Evolutionary conservation across 2,113 vertebrate species (phyloP), one percentile per base, ranked within the genome.

Genomic region (Verasper variegatus): DNA sequence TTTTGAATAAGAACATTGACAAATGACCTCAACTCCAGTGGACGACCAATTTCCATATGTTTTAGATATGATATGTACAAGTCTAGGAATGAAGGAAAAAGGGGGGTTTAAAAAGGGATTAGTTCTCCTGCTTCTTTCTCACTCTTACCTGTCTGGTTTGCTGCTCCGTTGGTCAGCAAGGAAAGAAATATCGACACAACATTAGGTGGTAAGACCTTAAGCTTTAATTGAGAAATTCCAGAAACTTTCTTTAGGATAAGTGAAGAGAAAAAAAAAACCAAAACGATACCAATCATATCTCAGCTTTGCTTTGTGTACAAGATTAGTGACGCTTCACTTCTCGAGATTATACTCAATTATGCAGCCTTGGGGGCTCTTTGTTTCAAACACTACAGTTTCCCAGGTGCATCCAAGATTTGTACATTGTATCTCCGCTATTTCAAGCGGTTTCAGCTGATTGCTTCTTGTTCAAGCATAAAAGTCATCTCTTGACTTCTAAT

Each of bases 91-190:
- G 4, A 60, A 27, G 20, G 17, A 17, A 17, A 49, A 31, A 31
- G 31, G 31, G 31, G 31, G 6, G 24, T 17, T 62, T 79, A 15
- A 63, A 76, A 56, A 31, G 58, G 35, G 52, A 68, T 65, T 77
- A 14, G 52, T 42, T 60, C 17, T 70, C 23, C 66, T 72, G 24
- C 9, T 73, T 64, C 52, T 81, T 66, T 77, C 71, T 80, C 49
- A 42, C 45, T 94, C 97, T 98, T 96, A 99, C 98, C 97, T 98
- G 97, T 99, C 98, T 83, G 98, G 98, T 95, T 99, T 99, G 96
- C 98, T 99, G 96, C 95, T 98, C 97, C 97, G 95, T 95, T 95
- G 95, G 95, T 95, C 89, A 93, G 96, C 95, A 95, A 96, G 93
- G 85, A 88, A 93, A 88, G 72, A 94, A 92, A 95, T 90, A 95